phyloP scores from a whole-genome alignment of 1,140 invertebrate genomes.

The Scaptomyza montana region DNA sequence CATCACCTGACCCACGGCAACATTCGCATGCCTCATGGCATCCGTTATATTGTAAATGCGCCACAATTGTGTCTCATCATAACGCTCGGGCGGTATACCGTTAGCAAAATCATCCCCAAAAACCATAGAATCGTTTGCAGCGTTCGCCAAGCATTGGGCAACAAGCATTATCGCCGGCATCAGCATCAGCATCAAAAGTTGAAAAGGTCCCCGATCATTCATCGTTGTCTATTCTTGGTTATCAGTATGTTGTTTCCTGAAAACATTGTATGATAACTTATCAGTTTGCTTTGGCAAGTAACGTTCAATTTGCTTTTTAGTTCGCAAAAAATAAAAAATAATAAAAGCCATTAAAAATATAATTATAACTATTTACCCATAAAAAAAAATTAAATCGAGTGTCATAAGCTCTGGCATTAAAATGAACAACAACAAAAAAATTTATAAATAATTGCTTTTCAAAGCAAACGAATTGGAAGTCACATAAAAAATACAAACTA shows the following conservation, averaged over 20 bases:
- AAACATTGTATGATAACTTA: background rate
- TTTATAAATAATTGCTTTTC: too few species aligned
- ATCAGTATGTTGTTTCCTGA: background rate
- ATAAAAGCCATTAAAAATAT: too few species aligned
- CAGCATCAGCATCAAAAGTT: background rate
- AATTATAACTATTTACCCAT: too few species aligned
- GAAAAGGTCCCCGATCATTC: background rate
- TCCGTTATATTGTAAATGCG: conserved; percentile 84
- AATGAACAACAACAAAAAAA: too few species aligned
- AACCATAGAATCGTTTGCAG: conserved; percentile 41
- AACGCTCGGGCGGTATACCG: conserved; percentile 83
- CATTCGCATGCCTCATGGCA: conserved; percentile 44
- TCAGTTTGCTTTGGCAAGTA: background rate
- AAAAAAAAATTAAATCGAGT: too few species aligned
- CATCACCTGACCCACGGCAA: conserved; percentile 64
- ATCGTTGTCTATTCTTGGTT: conserved; percentile 4
- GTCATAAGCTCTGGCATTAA: too few species aligned
- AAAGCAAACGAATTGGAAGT: too few species aligned
- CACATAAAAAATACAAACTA: too few species aligned
- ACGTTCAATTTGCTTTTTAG: too few species aligned
- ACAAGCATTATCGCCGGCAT: conserved; percentile 15
- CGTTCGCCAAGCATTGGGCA: background rate
- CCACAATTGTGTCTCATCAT: conserved; percentile 86
- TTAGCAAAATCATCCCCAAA: background rate
- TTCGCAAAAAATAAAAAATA: too few species aligned